Conservation (phyloP, 2,797 vertebrate genomes). For the Rhynchonycteris naso region DNA sequence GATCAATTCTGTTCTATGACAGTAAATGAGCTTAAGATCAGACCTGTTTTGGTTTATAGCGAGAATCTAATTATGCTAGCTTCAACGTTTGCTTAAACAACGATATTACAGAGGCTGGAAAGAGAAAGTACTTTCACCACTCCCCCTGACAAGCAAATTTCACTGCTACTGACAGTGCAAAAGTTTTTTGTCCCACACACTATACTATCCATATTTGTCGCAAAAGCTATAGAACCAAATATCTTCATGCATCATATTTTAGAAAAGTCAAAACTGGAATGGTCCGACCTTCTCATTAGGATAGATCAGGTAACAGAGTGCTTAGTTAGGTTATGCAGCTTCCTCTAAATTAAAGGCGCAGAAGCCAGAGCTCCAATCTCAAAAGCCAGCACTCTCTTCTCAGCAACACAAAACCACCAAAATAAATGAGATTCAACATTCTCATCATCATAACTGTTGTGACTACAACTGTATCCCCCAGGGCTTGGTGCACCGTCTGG, state of each 20-base stretch:
- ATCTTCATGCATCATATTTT: neutral
- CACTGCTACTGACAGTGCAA: neutral
- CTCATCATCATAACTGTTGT: neutral
- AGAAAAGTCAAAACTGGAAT: neutral
- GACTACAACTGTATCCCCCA: neutral
- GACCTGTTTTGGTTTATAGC: constrained; percentile 82
- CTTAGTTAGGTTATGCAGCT: neutral
- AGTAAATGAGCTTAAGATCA: constrained; percentile 85
- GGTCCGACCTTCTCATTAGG: neutral
- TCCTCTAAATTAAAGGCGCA: neutral
- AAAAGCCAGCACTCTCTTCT: neutral
- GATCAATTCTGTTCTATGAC: constrained; percentile 86
- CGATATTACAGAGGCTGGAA: constrained; percentile 69
- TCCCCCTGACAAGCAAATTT: neutral
- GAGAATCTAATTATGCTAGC: constrained; percentile 69
- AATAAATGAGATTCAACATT: neutral
- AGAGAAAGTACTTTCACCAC: constrained; percentile 44
- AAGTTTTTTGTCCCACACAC: neutral
- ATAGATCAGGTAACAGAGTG: neutral
- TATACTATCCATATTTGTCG: neutral
- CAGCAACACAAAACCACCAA: neutral
- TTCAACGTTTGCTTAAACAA: constrained; percentile 72
- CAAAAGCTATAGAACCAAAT: neutral
- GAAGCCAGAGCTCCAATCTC: neutral
- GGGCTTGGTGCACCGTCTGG: neutral